A percentile compares a stretch with the other conserved stretches of the same genome.
Conservation (phyloP, 2,888 invertebrate genomes). For the Masnerella sp. region DNA sequence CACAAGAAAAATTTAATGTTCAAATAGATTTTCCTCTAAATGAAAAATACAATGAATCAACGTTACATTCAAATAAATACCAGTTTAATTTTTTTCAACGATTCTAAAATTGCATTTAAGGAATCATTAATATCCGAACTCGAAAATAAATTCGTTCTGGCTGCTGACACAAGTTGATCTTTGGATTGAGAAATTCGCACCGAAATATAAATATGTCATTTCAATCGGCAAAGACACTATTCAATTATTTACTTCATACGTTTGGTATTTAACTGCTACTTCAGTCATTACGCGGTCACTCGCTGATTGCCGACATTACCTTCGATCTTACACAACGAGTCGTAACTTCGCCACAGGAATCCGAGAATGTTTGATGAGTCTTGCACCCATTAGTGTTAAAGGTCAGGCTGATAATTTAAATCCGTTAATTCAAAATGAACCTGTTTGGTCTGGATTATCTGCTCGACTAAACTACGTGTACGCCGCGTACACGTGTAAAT, state of each 20-base stretch:
- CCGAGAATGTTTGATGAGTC: constrained; percentile 58
- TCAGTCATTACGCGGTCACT: constrained; percentile 59
- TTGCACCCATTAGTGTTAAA: constrained; percentile 58
- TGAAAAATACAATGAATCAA: no score
- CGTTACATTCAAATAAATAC: no score
- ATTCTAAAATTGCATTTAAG: no score
- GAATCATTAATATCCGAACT: no score
- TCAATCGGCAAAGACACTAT: constrained; percentile 35
- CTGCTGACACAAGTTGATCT: no score
- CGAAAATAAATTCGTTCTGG: no score
- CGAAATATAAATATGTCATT: constrained; percentile 35
- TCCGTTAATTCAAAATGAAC: constrained; percentile 54
- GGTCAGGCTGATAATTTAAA: constrained; percentile 57
- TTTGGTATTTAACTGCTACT: constrained; percentile 60
- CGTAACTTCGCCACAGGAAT: constrained; percentile 59
- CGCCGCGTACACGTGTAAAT: constrained; percentile 36
- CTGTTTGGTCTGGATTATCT: constrained; percentile 55
- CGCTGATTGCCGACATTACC: constrained; percentile 60
- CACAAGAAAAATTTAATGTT: no score
- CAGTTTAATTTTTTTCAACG: no score
- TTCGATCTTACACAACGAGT: constrained; percentile 61
- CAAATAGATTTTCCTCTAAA: no score
- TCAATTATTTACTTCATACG: constrained; percentile 58
- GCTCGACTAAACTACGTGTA: constrained; percentile 48
- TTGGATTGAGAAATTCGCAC: background rate